These are phyloP conservation scores for Ophioderma brevispina DNA, from an alignment of 35 echinoderm and acorn worm genomes.

Conservation along the genomic window DNA sequence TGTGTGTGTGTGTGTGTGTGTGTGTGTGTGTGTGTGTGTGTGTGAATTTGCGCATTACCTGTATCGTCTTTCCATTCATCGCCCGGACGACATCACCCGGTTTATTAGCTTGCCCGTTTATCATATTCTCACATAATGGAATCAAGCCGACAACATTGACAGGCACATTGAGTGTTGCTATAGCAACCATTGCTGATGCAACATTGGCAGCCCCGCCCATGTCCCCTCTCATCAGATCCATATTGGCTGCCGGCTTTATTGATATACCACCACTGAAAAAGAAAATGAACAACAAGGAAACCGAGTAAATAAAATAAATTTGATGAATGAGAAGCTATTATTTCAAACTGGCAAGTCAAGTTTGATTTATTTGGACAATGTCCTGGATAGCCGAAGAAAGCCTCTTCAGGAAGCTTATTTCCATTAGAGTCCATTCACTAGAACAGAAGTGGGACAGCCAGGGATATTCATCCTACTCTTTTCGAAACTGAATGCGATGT, in stretches of 20 bases:
- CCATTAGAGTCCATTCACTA: too few species aligned
- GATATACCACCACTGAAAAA: slow-evolving; percentile 82
- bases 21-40: background rate
- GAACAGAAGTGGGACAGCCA: too few species aligned
- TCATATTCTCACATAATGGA: slow-evolving; percentile 95
- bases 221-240: slow-evolving; percentile 96
- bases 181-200: slow-evolving; percentile 73
- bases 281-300: too few species aligned
- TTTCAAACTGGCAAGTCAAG: too few species aligned
- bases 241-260: slow-evolving; percentile 78
- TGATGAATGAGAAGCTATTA: too few species aligned
- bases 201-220: slow-evolving; percentile 99
- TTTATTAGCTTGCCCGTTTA: slow-evolving; percentile 80
- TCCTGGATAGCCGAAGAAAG: too few species aligned
- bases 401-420: too few species aligned
- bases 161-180: slow-evolving; percentile 68
- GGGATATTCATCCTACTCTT: too few species aligned
- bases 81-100: slow-evolving; percentile 94
- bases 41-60: slow-evolving; percentile 55
- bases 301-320: too few species aligned
- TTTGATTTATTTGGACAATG: too few species aligned
- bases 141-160: slow-evolving; percentile 87
- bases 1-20: background rate
- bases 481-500: too few species aligned
- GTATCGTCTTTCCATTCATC: slow-evolving; percentile 98